Evolutionary conservation across 2,888 invertebrate species (phyloP), one percentile per base, ranked within the genome.

Genomic region (Hymenopus coronatus): DNA sequence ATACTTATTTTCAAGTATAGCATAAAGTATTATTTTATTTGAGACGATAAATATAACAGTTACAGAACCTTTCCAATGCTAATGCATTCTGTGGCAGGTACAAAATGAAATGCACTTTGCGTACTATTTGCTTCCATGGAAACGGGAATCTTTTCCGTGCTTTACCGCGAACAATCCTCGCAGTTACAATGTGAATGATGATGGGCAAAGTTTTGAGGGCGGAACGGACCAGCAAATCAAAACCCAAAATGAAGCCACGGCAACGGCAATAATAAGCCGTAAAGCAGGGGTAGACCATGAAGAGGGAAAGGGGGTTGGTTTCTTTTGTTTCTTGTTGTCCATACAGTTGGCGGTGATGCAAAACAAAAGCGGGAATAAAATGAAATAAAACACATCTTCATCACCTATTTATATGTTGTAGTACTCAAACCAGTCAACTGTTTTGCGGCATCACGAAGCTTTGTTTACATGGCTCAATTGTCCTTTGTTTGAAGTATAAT

Each of bases 371-470:
- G 8, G 40, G 46, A 40, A 85, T 85, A 85, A 33, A 85, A 25
- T 40, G 82, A 87, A 87, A 87, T 87, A 40, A 82, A 82, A 82
- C 70, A 82, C 33, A 87, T 87, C 87, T 87, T 82, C 87, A 28
- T 81, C 81, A 81, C 70, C 54, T 70, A 70, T 70, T 70, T 70
- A 70, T 70, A 70, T 70, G 54, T 70, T 70, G 25, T 25, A 70
- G 15, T 70, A 4, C 54, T 15, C 54, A 15, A 15, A 8, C 15
- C 54, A 70, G 15, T 25, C 54, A 15, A 15, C 20, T 70, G 54
- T 70, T 70, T 70, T 70, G 54, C 25, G 25, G 54, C 54, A 70
- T 70, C 25, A 70, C 25, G 25, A 70, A 70, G 54, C 54, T 70
- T 70, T 70, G 54, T 70, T 70, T 70, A 70, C 54, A 70, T 70